Evolutionary conservation across 2,888 invertebrate species (phyloP), one percentile per base, ranked within the genome.

Genomic region (Trachelus troglodyta): DNA sequence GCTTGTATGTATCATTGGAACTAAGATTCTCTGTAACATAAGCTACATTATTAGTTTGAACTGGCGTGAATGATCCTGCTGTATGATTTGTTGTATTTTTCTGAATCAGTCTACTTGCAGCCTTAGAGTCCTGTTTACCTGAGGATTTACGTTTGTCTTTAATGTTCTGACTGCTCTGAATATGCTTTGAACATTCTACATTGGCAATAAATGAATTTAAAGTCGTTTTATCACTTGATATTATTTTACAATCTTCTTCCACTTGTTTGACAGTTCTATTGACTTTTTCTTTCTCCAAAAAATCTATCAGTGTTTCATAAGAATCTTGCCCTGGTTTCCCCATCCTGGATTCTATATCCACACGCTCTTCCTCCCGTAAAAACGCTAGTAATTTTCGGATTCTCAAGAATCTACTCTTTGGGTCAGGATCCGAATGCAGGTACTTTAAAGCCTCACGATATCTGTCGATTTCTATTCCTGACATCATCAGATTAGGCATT

Each of bases 401-500:
- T 75, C 79, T 75, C 4, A 77, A 30, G 15, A 87, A 80, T 31
- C 74, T 78, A 76, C 84, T 30, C 30, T 73, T 77, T 4, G 80
- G 78, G 74, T 84, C 75, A 12, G 74, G 33, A 75, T 82, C 79
- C 11, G 80, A 83, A 34, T 31, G 80, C n/a, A 90, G 81, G 81
- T 83, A 86, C 71, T 78, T 80, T 33, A 91, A 75, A 68, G 88
- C 85, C 33, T 80, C 77, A 76, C 82, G 82, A 79, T 90, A 91
- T 56, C 79, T 56, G 12, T 84, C 81, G 4, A 86, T 83, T 31
- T 89, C 88, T 31, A 75, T 69, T n/a, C 83, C 75, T 1, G 81
- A 81, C 56, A 91, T 83, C 85, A 88, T 87, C 40, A 89, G 81
- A 40, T 85, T 86, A 34, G 89, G 89, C 82, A 87, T 83, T n/a